Conservation (phyloP, 2,797 vertebrate species). For the Amblyopsis hoosieri region DNA sequence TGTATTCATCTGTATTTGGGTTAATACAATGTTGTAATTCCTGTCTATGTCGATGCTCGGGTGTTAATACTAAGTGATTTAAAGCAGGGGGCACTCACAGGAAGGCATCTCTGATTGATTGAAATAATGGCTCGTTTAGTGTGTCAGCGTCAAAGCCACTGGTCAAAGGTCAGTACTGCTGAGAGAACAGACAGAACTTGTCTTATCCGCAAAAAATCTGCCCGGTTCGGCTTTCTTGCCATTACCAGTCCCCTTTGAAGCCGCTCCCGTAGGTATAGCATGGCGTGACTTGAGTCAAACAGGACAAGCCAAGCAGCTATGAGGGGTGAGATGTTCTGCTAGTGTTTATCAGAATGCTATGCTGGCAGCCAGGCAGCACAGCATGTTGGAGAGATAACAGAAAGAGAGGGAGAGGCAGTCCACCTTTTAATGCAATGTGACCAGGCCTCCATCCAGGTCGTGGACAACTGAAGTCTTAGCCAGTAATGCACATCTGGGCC, state of each 20-base stretch:
- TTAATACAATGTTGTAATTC: slow-evolving; percentile 3
- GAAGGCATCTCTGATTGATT: slow-evolving; percentile 64
- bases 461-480: slow-evolving; percentile 70
- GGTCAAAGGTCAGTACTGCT: slow-evolving; percentile 65
- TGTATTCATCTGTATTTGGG: background rate
- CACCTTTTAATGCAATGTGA: slow-evolving; percentile 62
- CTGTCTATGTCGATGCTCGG: slow-evolving; percentile 4
- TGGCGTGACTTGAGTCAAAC: slow-evolving; percentile 57
- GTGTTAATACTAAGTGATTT: slow-evolving; percentile 41
- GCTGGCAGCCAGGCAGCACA: slow-evolving; percentile 63
- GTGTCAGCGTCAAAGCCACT: slow-evolving; percentile 57
- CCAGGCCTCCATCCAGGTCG: slow-evolving; percentile 58
- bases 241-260: slow-evolving; percentile 49
- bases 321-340: slow-evolving; percentile 65
- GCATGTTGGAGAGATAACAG: slow-evolving; percentile 70
- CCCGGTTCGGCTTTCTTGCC: slow-evolving; percentile 36
- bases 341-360: slow-evolving; percentile 67
- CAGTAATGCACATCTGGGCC: slow-evolving; percentile 79
- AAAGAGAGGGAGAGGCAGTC: slow-evolving; percentile 28
- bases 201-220: slow-evolving; percentile 64
- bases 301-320: slow-evolving; percentile 34
- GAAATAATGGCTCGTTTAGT: slow-evolving; percentile 66
- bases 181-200: slow-evolving; percentile 56
- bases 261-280: slow-evolving; percentile 52
- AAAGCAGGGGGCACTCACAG: slow-evolving; percentile 51